Evolutionary conservation across 2,797 vertebrate species (phyloP).

Genomic region (Liasis olivaceus): DNA sequence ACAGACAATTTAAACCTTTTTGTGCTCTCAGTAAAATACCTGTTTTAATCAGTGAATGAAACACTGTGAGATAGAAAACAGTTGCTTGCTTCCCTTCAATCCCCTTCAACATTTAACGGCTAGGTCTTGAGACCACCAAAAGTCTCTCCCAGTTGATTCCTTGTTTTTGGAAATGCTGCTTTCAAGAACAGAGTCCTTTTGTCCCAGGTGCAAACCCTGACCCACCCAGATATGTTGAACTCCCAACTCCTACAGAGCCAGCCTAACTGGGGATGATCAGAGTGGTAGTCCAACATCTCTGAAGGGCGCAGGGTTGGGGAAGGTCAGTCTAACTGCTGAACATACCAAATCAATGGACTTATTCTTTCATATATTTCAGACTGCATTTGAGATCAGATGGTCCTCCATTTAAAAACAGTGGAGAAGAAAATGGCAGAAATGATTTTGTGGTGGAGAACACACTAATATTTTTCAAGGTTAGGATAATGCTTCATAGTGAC

Average conservation of each 20-base stretch:
- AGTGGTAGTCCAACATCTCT: neutral
- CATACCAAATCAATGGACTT: neutral
- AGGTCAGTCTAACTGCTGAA: neutral
- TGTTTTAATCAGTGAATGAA: slow-evolving; percentile 62
- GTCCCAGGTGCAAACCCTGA: neutral
- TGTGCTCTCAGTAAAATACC: slow-evolving; percentile 66
- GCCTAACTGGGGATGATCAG: neutral
- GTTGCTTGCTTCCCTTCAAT: slow-evolving; percentile 35
- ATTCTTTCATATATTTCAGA: neutral
- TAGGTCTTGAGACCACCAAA: slow-evolving; percentile 23
- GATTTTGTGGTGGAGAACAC: neutral
- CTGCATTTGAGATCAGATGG: neutral
- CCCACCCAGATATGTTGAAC: neutral
- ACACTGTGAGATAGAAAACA: slow-evolving; percentile 47
- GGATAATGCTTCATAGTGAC: neutral
- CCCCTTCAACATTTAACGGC: slow-evolving; percentile 19
- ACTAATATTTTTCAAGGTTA: neutral
- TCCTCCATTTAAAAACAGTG: neutral
- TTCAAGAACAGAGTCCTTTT: neutral
- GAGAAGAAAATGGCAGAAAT: neutral
- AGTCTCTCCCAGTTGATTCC: slow-evolving; percentile 58
- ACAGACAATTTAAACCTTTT: slow-evolving; percentile 38
- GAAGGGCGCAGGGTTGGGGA: neutral
- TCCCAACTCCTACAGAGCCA: neutral
- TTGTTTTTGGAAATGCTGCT: slow-evolving; percentile 70